Conservation (phyloP, 2,888 invertebrate species). For the Drosophila fungiperda region DNA sequence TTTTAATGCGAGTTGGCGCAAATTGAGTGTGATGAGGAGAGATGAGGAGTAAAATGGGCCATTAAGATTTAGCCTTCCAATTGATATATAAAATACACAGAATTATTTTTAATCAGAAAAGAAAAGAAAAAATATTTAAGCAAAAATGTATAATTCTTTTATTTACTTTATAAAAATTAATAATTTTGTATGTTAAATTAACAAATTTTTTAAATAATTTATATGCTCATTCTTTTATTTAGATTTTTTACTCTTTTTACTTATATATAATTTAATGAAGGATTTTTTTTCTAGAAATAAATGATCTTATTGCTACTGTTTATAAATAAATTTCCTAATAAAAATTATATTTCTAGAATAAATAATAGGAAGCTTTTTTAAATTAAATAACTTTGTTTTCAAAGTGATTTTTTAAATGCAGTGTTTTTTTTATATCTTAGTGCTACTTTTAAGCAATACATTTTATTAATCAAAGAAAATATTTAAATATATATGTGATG, state of each 20-base stretch:
- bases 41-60: background rate
- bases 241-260: background rate
- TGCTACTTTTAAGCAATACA: no score
- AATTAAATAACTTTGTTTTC: background rate
- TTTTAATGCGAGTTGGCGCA: background rate
- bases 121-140: no score
- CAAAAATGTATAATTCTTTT: background rate
- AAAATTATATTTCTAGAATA: background rate
- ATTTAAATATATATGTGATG: no score
- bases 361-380: background rate
- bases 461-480: no score
- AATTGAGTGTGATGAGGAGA: background rate
- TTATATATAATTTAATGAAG: background rate
- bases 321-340: background rate
- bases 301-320: background rate
- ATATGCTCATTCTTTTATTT: background rate
- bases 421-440: no score
- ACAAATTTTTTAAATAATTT: background rate
- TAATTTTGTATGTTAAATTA: background rate
- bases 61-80: background rate
- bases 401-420: no score
- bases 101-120: no score
- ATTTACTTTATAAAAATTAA: background rate
- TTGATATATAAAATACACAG: background rate
- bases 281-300: background rate